Percentiles rank a stretch among this genome's conserved stretches.
Evolutionary conservation across 2,888 invertebrate species (phyloP).

Genomic region (Balanococcus diminutus): DNA sequence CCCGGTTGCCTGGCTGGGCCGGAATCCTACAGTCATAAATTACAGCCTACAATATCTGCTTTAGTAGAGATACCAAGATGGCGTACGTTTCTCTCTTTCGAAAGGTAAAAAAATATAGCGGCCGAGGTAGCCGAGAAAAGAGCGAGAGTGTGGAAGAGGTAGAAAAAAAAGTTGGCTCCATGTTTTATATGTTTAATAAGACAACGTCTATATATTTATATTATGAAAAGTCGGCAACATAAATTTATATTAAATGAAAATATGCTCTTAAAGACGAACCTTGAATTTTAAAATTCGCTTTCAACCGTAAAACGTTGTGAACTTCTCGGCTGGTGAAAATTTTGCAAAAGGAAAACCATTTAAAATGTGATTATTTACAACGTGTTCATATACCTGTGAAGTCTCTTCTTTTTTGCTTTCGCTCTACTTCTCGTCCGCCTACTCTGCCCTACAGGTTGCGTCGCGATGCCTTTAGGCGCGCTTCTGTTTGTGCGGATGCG

Average conservation of each 20-base stretch:
- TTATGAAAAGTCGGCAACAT: constrained; percentile 34
- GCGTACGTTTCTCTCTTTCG: neutral
- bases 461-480: neutral
- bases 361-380: constrained; percentile 8
- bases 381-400: constrained; percentile 2
- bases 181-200: constrained; percentile 40
- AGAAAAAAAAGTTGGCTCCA: neutral
- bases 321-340: neutral
- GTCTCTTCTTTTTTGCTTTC: neutral
- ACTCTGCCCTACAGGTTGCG: neutral
- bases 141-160: no score
- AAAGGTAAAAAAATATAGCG: neutral
- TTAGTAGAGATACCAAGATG: constrained; percentile 20
- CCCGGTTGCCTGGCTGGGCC: neutral
- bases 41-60: constrained; percentile 20
- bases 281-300: constrained; percentile 32
- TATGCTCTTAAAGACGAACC: constrained; percentile 30
- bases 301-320: constrained; percentile 1
- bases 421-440: neutral
- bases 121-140: neutral
- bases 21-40: constrained; percentile 29
- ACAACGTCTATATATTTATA: constrained; percentile 37
- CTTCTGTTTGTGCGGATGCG: neutral
- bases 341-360: neutral
- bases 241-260: constrained; percentile 29